Base-by-base conservation (phyloP, 2,888 invertebrate species). In the Rhagium mordax region DNA sequence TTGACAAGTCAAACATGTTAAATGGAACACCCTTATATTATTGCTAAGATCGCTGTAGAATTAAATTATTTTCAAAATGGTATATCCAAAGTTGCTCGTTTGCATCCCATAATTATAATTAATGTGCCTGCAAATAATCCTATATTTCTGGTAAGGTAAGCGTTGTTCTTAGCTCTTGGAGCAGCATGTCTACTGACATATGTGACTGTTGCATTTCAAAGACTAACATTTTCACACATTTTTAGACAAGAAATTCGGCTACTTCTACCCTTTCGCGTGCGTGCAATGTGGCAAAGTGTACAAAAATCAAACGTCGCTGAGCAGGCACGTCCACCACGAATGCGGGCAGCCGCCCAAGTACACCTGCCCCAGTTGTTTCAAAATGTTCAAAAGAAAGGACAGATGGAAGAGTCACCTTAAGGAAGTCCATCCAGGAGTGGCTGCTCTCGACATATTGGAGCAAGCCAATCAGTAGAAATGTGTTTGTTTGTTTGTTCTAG, bases 311-410 rank as follows among this genome's bases (percentile, higher is more conserved):
- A 71, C 65, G 1, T 41, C 65, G 5, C 49, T 71, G 4, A 60
- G 71, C 47, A 33, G 66, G 41, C 71, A 71, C 20, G n/a, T 71
- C 13, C 71, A 66, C 29, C 66, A 71, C n/a, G 71, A 71, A 16
- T 71, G 71, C 33, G 71, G 71, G 4, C 59, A 72, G 13, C 33
- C 48, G 1, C 66, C 72, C 21, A 67, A 60, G 16, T 68, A 66
- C 20, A 16, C 61, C 16, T 72, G 72, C 16, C 66, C 60, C 3
- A 41, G 24, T 15, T 71, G 71, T 55, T 41, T 48, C 29, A 59
- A 21, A 47, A 66, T 60, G 49, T 71, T 66, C 67, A 61, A 49
- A n/a, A 60, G 71, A 13, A 71, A 66, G n/a, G 67, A 67, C 16
- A 67, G 47, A 16, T 27, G 55, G 41, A 67, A 67, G 24, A 57